Conservation (phyloP, 2,113 vertebrate genomes). For the Archilochus colubris region DNA sequence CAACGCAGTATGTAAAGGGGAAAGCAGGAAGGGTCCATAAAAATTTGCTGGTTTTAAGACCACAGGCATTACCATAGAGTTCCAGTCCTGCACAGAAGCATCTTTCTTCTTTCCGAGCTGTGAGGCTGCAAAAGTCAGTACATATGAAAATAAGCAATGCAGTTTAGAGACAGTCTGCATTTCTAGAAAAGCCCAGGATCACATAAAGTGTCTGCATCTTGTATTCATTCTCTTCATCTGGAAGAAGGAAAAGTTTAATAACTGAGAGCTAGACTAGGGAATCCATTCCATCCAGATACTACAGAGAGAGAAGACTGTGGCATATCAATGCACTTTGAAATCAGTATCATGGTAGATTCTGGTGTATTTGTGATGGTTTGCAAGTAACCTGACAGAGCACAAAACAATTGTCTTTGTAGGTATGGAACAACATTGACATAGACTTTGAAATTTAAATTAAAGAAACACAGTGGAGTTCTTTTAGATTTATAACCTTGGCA, state of each 20-base stretch:
- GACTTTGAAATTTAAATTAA: constrained; percentile 70
- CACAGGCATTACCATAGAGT: fast-evolving
- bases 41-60: neutral
- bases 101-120: neutral
- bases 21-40: neutral
- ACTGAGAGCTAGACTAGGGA: neutral
- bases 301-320: neutral
- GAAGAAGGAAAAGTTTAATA: constrained; percentile 37
- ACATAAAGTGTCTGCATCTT: neutral
- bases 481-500: constrained; percentile 22
- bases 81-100: neutral
- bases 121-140: neutral
- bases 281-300: constrained; percentile 24
- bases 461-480: constrained; percentile 17
- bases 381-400: constrained; percentile 21
- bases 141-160: neutral
- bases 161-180: neutral
- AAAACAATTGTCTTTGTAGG: constrained; percentile 48
- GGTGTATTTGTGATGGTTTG: constrained; percentile 58
- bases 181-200: constrained; percentile 12
- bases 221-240: constrained; percentile 15
- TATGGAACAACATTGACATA: constrained; percentile 22
- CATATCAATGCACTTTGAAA: constrained; percentile 42
- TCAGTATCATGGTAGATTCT: neutral
- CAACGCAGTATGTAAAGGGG: neutral